Conservation (phyloP, 2,888 invertebrate species). For the Cephus nigrinus region DNA sequence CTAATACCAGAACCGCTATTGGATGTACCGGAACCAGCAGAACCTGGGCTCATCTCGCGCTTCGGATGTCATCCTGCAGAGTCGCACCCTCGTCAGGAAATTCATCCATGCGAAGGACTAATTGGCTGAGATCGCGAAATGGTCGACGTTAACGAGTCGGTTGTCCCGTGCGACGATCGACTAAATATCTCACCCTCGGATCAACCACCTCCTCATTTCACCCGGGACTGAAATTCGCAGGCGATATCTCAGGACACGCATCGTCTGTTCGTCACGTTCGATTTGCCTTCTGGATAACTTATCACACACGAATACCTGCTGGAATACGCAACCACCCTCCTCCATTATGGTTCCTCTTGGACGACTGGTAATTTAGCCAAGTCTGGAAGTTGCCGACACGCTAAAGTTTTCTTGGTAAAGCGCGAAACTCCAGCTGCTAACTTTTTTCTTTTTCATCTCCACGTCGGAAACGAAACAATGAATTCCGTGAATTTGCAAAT, state of each 20-base stretch:
- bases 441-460: neutral
- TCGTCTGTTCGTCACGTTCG: neutral
- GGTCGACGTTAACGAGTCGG: neutral
- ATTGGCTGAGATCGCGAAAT: neutral
- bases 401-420: slow-evolving; percentile 41
- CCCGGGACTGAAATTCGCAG: neutral
- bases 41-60: neutral
- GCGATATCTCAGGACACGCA: neutral
- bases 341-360: neutral
- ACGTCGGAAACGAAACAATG: neutral
- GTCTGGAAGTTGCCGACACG: slow-evolving; percentile 21
- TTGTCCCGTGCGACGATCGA: neutral
- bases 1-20: neutral
- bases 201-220: neutral
- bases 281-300: neutral
- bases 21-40: neutral
- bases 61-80: neutral
- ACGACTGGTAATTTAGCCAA: neutral
- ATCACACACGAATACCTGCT: neutral
- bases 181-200: neutral
- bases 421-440: slow-evolving; percentile 4
- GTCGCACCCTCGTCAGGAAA: neutral
- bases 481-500: neutral
- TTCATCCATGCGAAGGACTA: neutral
- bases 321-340: neutral